Conservation (phyloP, 1,140 invertebrate species). For the Trialeurodes vaporariorum region DNA sequence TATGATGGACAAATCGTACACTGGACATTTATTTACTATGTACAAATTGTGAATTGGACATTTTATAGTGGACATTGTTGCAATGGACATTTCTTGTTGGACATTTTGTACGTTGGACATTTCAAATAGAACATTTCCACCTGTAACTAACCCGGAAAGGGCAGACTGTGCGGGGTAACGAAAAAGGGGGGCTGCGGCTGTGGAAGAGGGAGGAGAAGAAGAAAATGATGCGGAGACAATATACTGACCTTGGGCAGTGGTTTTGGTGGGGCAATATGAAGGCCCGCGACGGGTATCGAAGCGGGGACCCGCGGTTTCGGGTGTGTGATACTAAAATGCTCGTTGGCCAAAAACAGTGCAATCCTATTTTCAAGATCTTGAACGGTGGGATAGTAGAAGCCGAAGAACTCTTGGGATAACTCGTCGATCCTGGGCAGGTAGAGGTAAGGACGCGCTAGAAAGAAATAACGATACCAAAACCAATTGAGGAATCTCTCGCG, state of each 20-base stretch:
- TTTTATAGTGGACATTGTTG: no score
- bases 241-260: constrained; percentile 13
- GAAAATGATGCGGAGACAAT: no score
- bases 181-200: no score
- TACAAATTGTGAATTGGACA: no score
- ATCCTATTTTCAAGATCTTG: constrained; percentile 26
- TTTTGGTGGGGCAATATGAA: constrained; percentile 36
- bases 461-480: neutral
- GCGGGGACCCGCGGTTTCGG: constrained; percentile 37
- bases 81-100: no score
- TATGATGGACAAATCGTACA: no score
- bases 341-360: constrained; percentile 41
- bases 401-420: constrained; percentile 17
- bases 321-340: constrained; percentile 40
- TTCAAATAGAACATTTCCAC: no score
- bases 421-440: constrained; percentile 6
- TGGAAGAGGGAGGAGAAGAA: no score
- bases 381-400: constrained; percentile 11
- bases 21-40: no score
- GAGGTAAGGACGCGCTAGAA: neutral
- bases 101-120: no score
- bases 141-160: no score
- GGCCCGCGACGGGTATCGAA: constrained; percentile 45
- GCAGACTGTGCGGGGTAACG: no score
- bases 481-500: constrained; percentile 14